Conservation (phyloP, 2,797 vertebrate species). For the Tragopan temminckii region DNA sequence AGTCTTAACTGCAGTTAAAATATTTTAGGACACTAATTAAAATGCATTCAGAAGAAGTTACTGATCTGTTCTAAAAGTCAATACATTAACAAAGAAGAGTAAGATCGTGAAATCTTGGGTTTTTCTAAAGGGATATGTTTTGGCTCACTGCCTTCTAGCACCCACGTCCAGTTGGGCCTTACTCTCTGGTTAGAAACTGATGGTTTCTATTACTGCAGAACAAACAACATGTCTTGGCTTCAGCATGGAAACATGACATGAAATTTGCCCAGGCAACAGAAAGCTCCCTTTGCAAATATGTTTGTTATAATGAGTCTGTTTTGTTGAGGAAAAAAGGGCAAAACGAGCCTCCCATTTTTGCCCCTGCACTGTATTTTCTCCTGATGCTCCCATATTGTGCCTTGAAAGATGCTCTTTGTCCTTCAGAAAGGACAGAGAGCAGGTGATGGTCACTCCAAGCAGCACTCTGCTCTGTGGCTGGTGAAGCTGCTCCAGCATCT, state of each 20-base stretch:
- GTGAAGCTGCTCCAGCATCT: background rate
- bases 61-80: constrained; percentile 9
- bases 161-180: background rate
- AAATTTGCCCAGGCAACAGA: background rate
- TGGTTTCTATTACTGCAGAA: constrained; percentile 7
- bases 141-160: background rate
- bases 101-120: background rate
- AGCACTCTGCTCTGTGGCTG: background rate
- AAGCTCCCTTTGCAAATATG: background rate
- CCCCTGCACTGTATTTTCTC: background rate
- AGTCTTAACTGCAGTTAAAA: background rate
- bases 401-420: background rate
- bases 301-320: background rate
- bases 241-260: accelerated
- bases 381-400: accelerated
- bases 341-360: background rate
- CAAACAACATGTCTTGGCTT: background rate
- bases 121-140: background rate
- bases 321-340: background rate
- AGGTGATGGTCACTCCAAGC: background rate
- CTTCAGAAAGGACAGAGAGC: background rate
- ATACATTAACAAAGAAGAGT: background rate
- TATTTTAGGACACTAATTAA: constrained; percentile 17
- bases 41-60: background rate
- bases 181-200: background rate